Percentiles rank a stretch among this genome's conserved stretches.
phyloP scores from a whole-genome alignment of 2,797 vertebrate genomes.

The Aeoliscus strigatus region DNA sequence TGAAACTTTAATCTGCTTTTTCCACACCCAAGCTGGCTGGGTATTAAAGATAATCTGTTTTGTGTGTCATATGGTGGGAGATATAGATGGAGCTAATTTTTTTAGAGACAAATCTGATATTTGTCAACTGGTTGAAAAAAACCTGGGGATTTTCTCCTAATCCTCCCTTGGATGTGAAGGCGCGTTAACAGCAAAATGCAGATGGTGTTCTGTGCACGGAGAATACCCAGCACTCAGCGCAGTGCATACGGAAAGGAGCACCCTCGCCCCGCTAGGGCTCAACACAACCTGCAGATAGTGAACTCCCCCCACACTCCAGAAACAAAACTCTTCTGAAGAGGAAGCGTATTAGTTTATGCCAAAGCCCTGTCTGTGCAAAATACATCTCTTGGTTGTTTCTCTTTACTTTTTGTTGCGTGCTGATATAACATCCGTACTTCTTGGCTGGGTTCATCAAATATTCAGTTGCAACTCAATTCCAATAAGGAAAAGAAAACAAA shows the following conservation, averaged over 20 bases:
- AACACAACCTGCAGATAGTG: constrained; percentile 65
- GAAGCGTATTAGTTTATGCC: constrained; percentile 53
- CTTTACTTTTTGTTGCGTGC: constrained; percentile 62
- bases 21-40: constrained; percentile 79
- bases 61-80: constrained; percentile 83
- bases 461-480: constrained; percentile 71
- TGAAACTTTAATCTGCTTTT: constrained; percentile 86
- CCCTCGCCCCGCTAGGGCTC: constrained; percentile 62
- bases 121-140: constrained; percentile 82
- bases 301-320: constrained; percentile 51
- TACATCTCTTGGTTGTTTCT: constrained; percentile 60
- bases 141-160: constrained; percentile 78
- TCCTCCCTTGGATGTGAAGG: constrained; percentile 78
- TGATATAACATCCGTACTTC: constrained; percentile 72
- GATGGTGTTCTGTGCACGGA: constrained; percentile 73
- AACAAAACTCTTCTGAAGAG: constrained; percentile 56
- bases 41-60: constrained; percentile 83
- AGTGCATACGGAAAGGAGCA: constrained; percentile 57
- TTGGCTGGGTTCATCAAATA: constrained; percentile 73
- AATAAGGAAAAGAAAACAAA: constrained; percentile 76
- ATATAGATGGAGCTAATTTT: constrained; percentile 83
- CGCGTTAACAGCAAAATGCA: constrained; percentile 81
- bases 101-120: constrained; percentile 86
- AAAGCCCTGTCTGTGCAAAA: constrained; percentile 66
- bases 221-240: constrained; percentile 59